Conservation (phyloP, 2,113 vertebrate genomes). For the Nyctibius bracteatus region DNA sequence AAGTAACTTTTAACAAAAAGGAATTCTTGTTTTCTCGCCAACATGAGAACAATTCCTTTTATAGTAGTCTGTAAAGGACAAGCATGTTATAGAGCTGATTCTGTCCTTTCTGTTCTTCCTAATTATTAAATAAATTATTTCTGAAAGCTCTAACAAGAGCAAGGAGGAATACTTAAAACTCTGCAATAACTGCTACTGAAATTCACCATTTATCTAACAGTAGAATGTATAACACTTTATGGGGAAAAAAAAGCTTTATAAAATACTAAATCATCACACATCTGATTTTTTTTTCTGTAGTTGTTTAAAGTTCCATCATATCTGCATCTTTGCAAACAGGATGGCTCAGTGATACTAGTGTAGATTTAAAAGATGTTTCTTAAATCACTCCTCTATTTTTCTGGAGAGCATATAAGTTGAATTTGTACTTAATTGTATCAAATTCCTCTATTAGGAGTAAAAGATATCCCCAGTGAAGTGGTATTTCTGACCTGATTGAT, state of each 20-base stretch:
- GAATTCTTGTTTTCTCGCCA: constrained; percentile 61
- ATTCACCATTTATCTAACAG: neutral
- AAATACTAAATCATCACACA: neutral
- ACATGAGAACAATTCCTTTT: constrained; percentile 54
- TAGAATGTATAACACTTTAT: neutral
- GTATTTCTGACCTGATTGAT: neutral
- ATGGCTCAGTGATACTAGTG: neutral
- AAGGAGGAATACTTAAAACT: neutral
- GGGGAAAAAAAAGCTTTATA: neutral
- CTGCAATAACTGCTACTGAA: neutral
- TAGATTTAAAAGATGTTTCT: neutral
- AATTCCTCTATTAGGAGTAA: neutral
- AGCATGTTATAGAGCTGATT: neutral
- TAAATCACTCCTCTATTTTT: neutral
- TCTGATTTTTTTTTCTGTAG: neutral
- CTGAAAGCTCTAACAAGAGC: neutral
- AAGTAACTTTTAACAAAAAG: constrained; percentile 44
- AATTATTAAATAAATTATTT: neutral
- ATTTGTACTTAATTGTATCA: neutral
- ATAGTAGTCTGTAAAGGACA: constrained; percentile 36
- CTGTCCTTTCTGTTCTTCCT: neutral
- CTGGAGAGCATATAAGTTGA: neutral
- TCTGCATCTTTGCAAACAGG: neutral
- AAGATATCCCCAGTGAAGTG: neutral
- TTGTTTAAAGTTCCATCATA: neutral